These are phyloP conservation scores for Burhinus oedicnemus DNA, from an alignment of 2,113 vertebrate species.

Conservation along the genomic window DNA sequence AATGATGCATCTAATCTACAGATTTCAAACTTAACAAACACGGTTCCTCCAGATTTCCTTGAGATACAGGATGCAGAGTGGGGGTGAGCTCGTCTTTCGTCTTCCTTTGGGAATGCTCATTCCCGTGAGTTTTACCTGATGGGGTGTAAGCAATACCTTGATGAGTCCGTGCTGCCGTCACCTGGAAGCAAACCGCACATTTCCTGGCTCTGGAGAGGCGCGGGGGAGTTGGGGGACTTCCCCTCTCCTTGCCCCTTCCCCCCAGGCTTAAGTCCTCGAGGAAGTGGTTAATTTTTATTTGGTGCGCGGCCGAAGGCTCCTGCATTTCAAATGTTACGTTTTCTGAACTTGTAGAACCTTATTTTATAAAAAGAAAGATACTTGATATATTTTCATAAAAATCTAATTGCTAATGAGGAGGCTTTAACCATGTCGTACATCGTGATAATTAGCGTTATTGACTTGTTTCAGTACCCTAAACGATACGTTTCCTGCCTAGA, in stretches of 20 bases:
- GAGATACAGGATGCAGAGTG: background rate
- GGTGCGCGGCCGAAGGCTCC: background rate
- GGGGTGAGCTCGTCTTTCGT: background rate
- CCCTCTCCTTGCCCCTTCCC: rapidly evolving
- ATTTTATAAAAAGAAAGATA: background rate
- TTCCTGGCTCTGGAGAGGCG: background rate
- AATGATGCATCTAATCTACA: background rate
- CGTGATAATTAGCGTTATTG: background rate
- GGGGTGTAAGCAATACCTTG: background rate
- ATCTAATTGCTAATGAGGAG: background rate
- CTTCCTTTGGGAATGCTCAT: background rate
- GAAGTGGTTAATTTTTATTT: background rate
- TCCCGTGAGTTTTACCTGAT: background rate
- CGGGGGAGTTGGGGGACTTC: background rate
- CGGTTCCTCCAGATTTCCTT: background rate
- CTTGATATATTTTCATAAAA: background rate
- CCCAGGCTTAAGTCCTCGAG: too few species aligned
- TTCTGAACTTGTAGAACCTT: background rate
- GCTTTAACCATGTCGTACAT: background rate
- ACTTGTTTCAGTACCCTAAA: background rate
- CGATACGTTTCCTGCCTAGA: background rate
- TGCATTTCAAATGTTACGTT: background rate
- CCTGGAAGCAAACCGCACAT: background rate
- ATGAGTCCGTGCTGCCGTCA: background rate
- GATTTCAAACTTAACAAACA: background rate